Percentiles rank a stretch among this genome's conserved stretches.
Conservation (phyloP, 35 echinoderm and acorn worm genomes). For the Apostichopus californicus region DNA sequence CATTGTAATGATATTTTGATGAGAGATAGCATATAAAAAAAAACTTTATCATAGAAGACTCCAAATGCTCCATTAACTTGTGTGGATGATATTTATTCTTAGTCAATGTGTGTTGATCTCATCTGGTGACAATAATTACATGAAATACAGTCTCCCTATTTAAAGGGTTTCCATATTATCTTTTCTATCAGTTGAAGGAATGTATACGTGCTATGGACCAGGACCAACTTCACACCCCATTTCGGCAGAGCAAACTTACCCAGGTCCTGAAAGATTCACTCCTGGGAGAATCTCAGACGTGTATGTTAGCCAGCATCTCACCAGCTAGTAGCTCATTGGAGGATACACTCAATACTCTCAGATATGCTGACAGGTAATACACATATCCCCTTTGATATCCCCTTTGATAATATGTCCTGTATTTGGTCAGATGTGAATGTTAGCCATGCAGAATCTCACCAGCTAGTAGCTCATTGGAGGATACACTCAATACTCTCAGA, state of each 20-base stretch:
- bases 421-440: neutral
- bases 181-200: conserved; percentile 77
- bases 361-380: conserved; percentile 91
- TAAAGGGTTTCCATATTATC: neutral
- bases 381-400: neutral
- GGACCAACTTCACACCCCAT: conserved; percentile 90
- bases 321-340: conserved; percentile 71
- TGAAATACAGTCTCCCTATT: too few species aligned
- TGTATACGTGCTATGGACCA: conserved; percentile 96
- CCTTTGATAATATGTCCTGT: neutral
- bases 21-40: too few species aligned
- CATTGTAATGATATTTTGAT: too few species aligned
- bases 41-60: too few species aligned
- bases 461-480: conserved; percentile 63
- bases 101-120: too few species aligned
- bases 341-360: conserved; percentile 92
- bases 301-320: conserved; percentile 89
- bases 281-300: conserved; percentile 76
- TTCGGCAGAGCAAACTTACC: conserved; percentile 95
- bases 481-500: conserved; percentile 96
- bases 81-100: too few species aligned
- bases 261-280: conserved; percentile 92
- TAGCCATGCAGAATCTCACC: conserved; percentile 41
- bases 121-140: too few species aligned
- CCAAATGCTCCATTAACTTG: too few species aligned